Evolutionary conservation across 2,797 vertebrate genomes (phyloP).

Genomic region (Ptychadena robeensis): DNA sequence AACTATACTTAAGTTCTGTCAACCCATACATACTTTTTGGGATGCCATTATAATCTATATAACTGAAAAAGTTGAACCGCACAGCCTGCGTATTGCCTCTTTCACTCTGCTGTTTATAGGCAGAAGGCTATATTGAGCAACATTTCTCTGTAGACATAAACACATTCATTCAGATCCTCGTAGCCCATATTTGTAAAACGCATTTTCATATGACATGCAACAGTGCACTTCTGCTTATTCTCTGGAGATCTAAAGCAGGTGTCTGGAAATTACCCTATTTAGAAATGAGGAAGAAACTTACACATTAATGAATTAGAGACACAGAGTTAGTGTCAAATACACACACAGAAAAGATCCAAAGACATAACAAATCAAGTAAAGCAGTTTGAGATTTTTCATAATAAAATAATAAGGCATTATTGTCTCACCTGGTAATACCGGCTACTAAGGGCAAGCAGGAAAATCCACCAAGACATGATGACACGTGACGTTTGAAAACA

Average conservation of each 20-base stretch:
- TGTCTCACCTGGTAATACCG: slow-evolving; percentile 19
- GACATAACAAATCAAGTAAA: too few species aligned
- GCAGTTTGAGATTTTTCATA: neutral
- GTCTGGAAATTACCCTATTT: slow-evolving; percentile 41
- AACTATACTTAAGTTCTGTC: too few species aligned
- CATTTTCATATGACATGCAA: slow-evolving; percentile 11
- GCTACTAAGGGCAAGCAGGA: slow-evolving; percentile 2
- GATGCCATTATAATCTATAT: too few species aligned
- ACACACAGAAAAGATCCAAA: neutral
- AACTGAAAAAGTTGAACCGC: too few species aligned
- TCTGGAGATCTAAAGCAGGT: slow-evolving; percentile 32
- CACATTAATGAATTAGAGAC: slow-evolving; percentile 11
- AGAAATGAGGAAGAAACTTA: slow-evolving; percentile 41
- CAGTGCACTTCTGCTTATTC: neutral
- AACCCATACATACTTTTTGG: too few species aligned
- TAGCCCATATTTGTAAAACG: neutral
- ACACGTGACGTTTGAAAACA: neutral
- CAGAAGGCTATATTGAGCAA: too few species aligned
- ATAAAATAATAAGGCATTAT: neutral
- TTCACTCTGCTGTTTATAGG: too few species aligned
- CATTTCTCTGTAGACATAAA: too few species aligned
- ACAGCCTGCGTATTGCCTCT: too few species aligned
- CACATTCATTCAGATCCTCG: neutral
- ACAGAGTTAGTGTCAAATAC: neutral
- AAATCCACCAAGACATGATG: slow-evolving; percentile 23